Base-by-base conservation (phyloP, 1,140 invertebrate genomes). In the Listronotus bonariensis region DNA sequence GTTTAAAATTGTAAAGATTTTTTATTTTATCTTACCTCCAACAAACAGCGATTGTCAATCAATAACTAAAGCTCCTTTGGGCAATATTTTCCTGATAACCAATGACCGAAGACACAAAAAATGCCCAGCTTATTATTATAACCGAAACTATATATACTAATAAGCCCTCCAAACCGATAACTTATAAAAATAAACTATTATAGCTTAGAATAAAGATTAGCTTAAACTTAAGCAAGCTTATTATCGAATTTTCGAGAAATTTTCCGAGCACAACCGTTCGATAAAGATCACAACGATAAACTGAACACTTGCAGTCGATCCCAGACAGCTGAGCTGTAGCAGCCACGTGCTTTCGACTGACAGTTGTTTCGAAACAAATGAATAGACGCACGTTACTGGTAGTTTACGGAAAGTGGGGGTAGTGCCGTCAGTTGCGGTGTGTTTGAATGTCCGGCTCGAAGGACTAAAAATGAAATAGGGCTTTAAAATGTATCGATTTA, bases 301-400 rank as follows among this genome's bases (percentile, higher is more conserved):
- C 41, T 58, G 42, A 58, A 55, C n/a, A n/a, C 32, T 17, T 34
- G 53, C 10, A 26, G 1, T 10, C 14, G 11, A 18, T 55, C 10
- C 38, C 7, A 9, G 11, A 9, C 11, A 45, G 42, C 42, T 45
- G 43, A 8, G 55, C 43, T 7, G 15, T 46, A 34, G 1, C 41
- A 14, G 36, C 41, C 55, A 58, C 55, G 55, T 58, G 55, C 38
- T 42, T 31, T 10, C 42, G 42, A 32, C 41, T 58, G 55, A 46
- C 55, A 17, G 34, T 31, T 42, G 53, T 11, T 34, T 34, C 18
- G 18, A 1, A 40, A 20, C 53, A 15, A 17, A 11, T 12, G 26
- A 12, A 11, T 3, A 14, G 20, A 6, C 12, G 34, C 10, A 55
- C 31, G 14, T 10, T 48, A 48, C 45, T 48, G 45, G 45, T 48